These are phyloP conservation scores for Colossoma macropomum DNA, from an alignment of 2,113 vertebrate genomes.

Conservation along the genomic window DNA sequence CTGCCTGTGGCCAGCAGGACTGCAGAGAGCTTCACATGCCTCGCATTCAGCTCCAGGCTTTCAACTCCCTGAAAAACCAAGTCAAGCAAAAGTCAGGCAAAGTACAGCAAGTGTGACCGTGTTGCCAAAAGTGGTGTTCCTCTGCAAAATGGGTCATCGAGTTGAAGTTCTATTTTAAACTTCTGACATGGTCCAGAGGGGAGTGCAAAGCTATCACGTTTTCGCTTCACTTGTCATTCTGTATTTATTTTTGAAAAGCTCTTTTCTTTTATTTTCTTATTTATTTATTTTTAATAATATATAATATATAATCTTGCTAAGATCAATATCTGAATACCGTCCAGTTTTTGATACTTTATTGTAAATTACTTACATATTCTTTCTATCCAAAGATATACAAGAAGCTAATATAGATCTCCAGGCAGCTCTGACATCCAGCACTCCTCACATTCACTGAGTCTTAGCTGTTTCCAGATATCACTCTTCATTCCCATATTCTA, in stretches of 20 bases:
- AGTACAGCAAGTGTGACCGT: constrained; percentile 35
- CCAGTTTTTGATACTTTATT: not conserved
- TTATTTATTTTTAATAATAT: not conserved
- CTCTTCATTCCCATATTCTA: constrained; percentile 24
- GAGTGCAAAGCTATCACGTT: not conserved
- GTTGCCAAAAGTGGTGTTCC: constrained; percentile 32
- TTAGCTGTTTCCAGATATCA: constrained; percentile 1
- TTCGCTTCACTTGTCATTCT: not conserved
- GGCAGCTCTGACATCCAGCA: not conserved
- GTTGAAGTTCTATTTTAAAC: constrained; percentile 17
- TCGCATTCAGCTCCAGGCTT: constrained; percentile 34
- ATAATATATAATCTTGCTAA: not conserved
- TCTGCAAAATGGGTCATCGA: constrained; percentile 26
- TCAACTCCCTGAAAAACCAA: constrained; percentile 11
- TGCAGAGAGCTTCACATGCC: constrained; percentile 34
- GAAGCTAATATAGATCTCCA: not conserved
- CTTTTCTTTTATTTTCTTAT: not conserved
- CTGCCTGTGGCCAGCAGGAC: constrained; percentile 11
- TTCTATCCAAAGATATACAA: not conserved
- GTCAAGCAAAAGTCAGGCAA: constrained; percentile 25
- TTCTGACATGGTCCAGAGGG: not conserved
- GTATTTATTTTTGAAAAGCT: not conserved
- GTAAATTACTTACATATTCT: not conserved
- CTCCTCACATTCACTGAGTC: not conserved
- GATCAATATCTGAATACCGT: not conserved